Base-by-base conservation (phyloP, 2,888 invertebrate genomes). In the Petrolisthes manimaculis region DNA sequence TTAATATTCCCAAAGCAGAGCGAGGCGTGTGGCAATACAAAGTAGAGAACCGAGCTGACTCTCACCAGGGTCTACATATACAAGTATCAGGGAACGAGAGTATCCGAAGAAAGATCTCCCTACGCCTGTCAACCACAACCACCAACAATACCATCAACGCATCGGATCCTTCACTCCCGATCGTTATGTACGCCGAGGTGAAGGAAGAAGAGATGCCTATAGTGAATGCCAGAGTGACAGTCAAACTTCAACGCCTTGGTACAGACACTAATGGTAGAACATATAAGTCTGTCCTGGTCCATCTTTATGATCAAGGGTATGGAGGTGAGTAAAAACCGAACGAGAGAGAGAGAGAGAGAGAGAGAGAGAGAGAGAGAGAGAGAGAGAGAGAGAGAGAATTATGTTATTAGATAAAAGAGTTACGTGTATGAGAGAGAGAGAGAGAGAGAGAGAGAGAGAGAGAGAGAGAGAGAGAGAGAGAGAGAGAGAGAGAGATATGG, bases 301-400 rank as follows among this genome's bases (percentile, higher is more conserved):
- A 94, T 90, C 92, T 95, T 3, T 92, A 94, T 84, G 95, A 95
- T 92, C 94, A 94, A 74, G 95, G 95, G 9, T 94, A 94, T 91
- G 95, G 95, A 90, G 93, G 93, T 93, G 84, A 92, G 92, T 83
- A 61, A 53, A 3, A 37, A 37, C 37, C 37, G 37, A 1, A 37
- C 2, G 12, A n/a, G 8, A 21, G 18, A 74, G 8, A 74, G n/a
- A 8, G 21, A n/a, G 24, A 24, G n/a, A 8, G n/a, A 12, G n/a
- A n/a, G 18, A 21, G 8, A 18, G n/a, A 74, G 18, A 24, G 9
- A 74, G 8, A 37, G 37, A 37, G 37, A 37, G 37, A 37, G 37
- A 37, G 37, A 37, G 37, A 37, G 37, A 37, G 37, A 37, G 37
- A 37, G 37, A 37, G 37, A 37, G 37, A 61, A n/a, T n/a, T n/a